Conservation (phyloP, 2,888 invertebrate genomes). For the Magallana nippona region DNA sequence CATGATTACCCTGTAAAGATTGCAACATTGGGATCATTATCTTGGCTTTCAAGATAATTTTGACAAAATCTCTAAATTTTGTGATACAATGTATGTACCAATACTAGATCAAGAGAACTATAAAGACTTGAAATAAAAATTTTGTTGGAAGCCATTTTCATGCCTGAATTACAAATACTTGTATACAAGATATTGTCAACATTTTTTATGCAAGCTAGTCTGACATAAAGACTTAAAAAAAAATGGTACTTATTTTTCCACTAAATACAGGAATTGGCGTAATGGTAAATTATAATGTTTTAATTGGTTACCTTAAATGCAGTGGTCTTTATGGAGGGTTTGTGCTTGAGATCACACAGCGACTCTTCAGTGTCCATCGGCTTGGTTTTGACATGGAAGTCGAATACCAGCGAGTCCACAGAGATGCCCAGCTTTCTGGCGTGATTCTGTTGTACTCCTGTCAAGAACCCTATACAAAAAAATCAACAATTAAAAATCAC, state of each 20-base stretch:
- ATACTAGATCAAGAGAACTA: too few relatives aligned
- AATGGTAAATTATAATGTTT: too few relatives aligned
- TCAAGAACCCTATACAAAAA: slow-evolving; percentile 75
- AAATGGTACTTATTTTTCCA: neutral
- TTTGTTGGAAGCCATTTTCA: too few relatives aligned
- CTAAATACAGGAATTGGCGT: neutral
- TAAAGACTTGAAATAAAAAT: too few relatives aligned
- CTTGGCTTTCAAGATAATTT: neutral
- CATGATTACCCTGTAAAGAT: slow-evolving; percentile 58
- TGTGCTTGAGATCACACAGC: slow-evolving; percentile 65
- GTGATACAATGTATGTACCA: neutral
- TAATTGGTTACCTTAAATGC: slow-evolving; percentile 68
- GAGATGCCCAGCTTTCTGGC: slow-evolving; percentile 77
- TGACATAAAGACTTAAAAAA: neutral
- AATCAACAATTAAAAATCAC: neutral
- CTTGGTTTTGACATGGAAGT: slow-evolving; percentile 68
- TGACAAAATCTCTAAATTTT: too few relatives aligned
- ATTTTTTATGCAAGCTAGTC: neutral
- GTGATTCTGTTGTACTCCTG: slow-evolving; percentile 79
- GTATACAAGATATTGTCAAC: neutral
- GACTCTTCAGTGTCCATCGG: slow-evolving; percentile 61
- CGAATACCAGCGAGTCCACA: slow-evolving; percentile 78
- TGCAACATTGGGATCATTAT: neutral
- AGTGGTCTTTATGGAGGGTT: slow-evolving; percentile 62
- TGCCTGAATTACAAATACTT: neutral